These are phyloP conservation scores for Nothobranchius furzeri DNA, from an alignment of 2,113 vertebrate species.

Conservation along the genomic window DNA sequence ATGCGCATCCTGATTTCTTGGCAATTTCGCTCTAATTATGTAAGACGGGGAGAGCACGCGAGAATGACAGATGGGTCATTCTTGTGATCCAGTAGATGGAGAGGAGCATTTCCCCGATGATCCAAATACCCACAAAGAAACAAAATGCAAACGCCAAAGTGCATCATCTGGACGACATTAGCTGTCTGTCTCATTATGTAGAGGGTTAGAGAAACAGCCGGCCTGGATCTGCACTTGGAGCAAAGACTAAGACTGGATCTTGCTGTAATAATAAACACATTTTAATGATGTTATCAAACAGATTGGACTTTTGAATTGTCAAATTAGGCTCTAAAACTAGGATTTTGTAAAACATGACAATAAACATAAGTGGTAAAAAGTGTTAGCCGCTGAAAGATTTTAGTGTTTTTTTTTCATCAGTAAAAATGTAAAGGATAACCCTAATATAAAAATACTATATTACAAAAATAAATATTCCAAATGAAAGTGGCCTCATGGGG, in stretches of 20 bases:
- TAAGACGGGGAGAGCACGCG: conserved; percentile 36
- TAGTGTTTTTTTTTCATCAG: no score
- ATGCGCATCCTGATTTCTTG: conserved; percentile 50
- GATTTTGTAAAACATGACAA: not conserved
- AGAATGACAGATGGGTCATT: conserved; percentile 69
- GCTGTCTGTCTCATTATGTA: conserved; percentile 53
- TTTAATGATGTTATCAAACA: conserved; percentile 43
- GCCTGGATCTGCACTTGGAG: conserved; percentile 30
- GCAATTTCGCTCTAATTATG: conserved; percentile 58
- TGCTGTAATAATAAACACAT: conserved; percentile 35
- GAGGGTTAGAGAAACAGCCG: not conserved
- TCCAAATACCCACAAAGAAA: conserved; percentile 38
- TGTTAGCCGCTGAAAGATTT: no score
- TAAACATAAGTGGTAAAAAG: no score
- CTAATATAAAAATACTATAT: no score
- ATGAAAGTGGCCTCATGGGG: no score
- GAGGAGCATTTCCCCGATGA: conserved; percentile 55
- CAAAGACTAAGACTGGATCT: conserved; percentile 20
- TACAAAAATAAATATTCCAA: no score
- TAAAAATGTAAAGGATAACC: no score
- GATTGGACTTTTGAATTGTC: conserved; percentile 25
- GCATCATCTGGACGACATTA: conserved; percentile 59
- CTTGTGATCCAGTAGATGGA: conserved; percentile 41
- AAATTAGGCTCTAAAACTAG: not conserved
- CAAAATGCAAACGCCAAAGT: conserved; percentile 47